These are phyloP conservation scores for Embiotoca jacksoni DNA, from an alignment of 2,113 vertebrate genomes.

Conservation along the genomic window DNA sequence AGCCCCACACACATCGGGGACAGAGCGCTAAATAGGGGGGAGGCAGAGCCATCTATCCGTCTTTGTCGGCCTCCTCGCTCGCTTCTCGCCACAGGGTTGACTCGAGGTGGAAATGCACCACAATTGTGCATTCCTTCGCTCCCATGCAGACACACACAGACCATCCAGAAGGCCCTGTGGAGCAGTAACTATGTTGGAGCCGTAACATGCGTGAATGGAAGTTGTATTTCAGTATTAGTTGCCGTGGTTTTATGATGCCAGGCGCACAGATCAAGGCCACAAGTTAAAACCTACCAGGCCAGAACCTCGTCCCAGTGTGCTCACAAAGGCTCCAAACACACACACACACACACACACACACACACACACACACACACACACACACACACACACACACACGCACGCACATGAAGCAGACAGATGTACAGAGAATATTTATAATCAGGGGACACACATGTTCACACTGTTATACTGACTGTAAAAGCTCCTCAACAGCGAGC, in stretches of 20 bases:
- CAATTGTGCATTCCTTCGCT: slow-evolving; percentile 37
- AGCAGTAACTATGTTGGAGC: slow-evolving; percentile 23
- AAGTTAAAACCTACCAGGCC: not conserved
- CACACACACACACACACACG: not conserved
- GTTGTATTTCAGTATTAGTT: slow-evolving; percentile 35
- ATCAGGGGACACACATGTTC: too few species aligned
- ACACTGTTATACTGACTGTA: too few species aligned
- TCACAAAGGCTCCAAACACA: not conserved
- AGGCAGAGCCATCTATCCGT: slow-evolving; percentile 69
- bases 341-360: not conserved
- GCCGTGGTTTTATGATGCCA: slow-evolving; percentile 22
- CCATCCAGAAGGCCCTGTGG: not conserved
- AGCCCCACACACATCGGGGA: slow-evolving; percentile 63
- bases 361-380: too few species aligned
- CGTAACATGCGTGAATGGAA: slow-evolving; percentile 13
- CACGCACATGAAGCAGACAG: slow-evolving; percentile 6
- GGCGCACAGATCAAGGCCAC: slow-evolving; percentile 24
- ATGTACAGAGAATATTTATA: slow-evolving; percentile 17
- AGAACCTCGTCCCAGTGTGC: slow-evolving; percentile 11
- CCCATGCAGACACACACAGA: not conserved
- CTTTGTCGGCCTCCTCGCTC: slow-evolving; percentile 49
- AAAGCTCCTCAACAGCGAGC: too few species aligned
- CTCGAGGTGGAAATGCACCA: slow-evolving; percentile 17
- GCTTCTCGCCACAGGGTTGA: slow-evolving; percentile 32
- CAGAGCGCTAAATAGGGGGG: slow-evolving; percentile 70